Conservation (phyloP, 2,113 vertebrate species). For the Ptilorrhoa leucosticta region DNA sequence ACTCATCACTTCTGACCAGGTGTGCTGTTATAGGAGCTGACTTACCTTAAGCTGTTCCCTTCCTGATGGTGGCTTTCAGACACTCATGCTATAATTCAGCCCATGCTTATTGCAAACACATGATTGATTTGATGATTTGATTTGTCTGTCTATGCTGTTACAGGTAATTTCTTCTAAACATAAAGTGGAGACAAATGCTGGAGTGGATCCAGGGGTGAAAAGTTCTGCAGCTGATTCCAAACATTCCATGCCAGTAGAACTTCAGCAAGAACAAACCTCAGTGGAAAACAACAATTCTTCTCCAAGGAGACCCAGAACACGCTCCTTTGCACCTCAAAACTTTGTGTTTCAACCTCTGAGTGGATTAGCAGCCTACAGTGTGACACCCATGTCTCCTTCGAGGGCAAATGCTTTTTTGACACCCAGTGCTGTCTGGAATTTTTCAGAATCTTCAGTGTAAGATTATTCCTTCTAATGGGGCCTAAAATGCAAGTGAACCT, state of each 20-base stretch:
- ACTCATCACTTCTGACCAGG: background rate
- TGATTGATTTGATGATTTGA: background rate
- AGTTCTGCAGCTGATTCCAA: background rate
- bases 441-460: conserved; percentile 57
- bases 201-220: background rate
- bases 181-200: conserved; percentile 11
- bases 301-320: conserved; percentile 32
- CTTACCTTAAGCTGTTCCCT: background rate
- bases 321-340: conserved; percentile 87
- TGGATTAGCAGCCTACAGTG: conserved; percentile 76
- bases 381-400: conserved; percentile 79
- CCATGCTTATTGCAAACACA: background rate
- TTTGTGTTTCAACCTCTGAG: conserved; percentile 85
- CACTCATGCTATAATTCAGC: background rate
- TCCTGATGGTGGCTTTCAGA: background rate
- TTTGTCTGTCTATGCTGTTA: background rate
- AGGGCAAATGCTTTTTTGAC: conserved; percentile 79
- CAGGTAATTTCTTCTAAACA: conserved; percentile 46
- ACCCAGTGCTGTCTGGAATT: conserved; percentile 70
- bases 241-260: background rate
- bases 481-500: background rate
- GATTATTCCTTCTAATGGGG: background rate
- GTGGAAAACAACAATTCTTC: background rate
- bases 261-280: background rate
- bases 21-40: background rate